Evolutionary conservation across 2,888 invertebrate genomes (phyloP), one percentile per base, ranked within the genome.

Genomic region (Copidosoma aretas): DNA sequence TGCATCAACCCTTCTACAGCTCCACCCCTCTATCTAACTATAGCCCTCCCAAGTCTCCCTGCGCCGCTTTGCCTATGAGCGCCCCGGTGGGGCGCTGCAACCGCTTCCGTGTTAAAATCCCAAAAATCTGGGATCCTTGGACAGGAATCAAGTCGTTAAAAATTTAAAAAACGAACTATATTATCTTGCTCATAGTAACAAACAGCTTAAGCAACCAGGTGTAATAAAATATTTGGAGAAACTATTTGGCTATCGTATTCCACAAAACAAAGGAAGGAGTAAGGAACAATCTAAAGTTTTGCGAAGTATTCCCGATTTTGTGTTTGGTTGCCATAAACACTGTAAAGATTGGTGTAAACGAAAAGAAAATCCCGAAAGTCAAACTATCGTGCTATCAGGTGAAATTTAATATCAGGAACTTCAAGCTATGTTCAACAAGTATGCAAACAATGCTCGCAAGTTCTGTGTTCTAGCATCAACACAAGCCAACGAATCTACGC

Each of bases 221-320:
- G 58, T 49, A 17, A 58, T 59, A 21, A 39, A 24, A 39, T 41
- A 59, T 58, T 22, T 64, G n/a, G 39, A 59, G 41, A 58, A 58
- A 59, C 58, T 43, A 19, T 64, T 64, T 56, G 24, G 58, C 8
- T 64, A 59, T 58, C 25, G 49, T 4, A 19, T 64, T 19, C 4
- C 46, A 21, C 58, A 64, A 64, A 58, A 64, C 43, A 64, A 58
- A 58, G 64, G 58, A 24, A 25, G 58, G 24, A 54, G 21, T 21
- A 21, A 54, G 21, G 53, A 54, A 54, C 22, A 21, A 54, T 5
- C 64, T 51, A 25, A n/a, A 43, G 49, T 1, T 22, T 51, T 60
- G 46, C 14, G 17, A 49, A 12, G 14, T 49, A 60, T 60, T 21
- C 60, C 60, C 12, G 60, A 60, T 12, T 4, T 49, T 60, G 4